Conservation (phyloP, 2,797 vertebrate species). For the Cynopterus sphinx region DNA sequence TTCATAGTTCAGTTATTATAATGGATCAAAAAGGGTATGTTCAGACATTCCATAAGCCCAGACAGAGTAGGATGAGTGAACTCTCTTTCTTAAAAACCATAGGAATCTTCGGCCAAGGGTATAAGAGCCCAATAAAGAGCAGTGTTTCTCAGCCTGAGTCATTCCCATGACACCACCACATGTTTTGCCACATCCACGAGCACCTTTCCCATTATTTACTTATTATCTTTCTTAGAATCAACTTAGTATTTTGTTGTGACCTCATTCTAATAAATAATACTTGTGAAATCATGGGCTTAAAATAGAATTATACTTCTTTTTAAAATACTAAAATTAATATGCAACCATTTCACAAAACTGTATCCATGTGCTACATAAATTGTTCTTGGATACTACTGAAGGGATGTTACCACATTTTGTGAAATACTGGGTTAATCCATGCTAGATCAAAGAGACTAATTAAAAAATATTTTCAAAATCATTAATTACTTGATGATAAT, state of each 20-base stretch:
- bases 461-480: background rate
- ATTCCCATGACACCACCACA: background rate
- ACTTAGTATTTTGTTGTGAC: background rate
- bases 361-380: background rate
- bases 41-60: background rate
- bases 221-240: background rate
- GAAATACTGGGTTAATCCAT: background rate
- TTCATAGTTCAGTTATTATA: background rate
- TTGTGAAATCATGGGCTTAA: background rate
- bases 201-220: background rate
- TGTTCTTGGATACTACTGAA: background rate
- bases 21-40: background rate
- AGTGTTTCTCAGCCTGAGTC: background rate
- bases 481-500: background rate
- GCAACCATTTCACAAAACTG: background rate
- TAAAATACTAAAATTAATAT: conserved; percentile 4
- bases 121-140: background rate
- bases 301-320: background rate
- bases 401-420: background rate
- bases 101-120: background rate
- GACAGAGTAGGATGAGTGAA: background rate
- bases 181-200: background rate
- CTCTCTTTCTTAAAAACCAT: background rate
- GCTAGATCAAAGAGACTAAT: background rate
- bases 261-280: background rate